Conservation (phyloP, 1,140 invertebrate genomes). For the Zophobas morio region DNA sequence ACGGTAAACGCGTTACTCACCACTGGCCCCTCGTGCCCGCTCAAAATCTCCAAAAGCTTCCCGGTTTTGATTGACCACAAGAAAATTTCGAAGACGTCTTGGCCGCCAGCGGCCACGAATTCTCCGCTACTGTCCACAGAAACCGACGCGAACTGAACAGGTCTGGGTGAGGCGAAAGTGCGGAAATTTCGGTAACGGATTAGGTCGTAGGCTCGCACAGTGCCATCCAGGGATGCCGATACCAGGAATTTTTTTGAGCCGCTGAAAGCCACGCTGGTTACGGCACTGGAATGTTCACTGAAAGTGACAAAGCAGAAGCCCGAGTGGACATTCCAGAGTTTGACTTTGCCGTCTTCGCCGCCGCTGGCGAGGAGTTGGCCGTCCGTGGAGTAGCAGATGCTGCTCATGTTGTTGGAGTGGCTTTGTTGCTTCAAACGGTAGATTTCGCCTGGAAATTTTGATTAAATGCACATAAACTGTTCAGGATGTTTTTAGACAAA, state of each 20-base stretch:
- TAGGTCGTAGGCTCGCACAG: constrained; percentile 95
- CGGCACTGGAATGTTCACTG: constrained; percentile 86
- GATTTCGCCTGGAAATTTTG: constrained; percentile 79
- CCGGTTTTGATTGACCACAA: constrained; percentile 96
- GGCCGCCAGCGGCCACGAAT: constrained; percentile 92
- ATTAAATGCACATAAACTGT: neutral
- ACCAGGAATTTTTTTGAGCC: constrained; percentile 93
- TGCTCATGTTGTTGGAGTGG: constrained; percentile 91
- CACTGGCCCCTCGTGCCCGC: constrained; percentile 94
- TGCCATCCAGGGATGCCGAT: constrained; percentile 94
- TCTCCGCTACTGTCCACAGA: constrained; percentile 91
- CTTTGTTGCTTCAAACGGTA: constrained; percentile 98
- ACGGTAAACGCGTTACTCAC: constrained; percentile 67
- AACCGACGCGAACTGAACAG: constrained; percentile 94
- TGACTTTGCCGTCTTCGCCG: constrained; percentile 96
- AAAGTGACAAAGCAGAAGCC: constrained; percentile 98
- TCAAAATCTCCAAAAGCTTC: constrained; percentile 89
- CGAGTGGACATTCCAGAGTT: constrained; percentile 92
- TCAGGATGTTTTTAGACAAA: no score
- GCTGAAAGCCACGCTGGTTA: constrained; percentile 89
- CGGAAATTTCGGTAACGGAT: constrained; percentile 96
- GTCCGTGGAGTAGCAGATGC: constrained; percentile 92
- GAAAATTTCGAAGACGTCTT: constrained; percentile 95
- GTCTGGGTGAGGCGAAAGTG: constrained; percentile 91
- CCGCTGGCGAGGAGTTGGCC: constrained; percentile 93